Conservation (phyloP, 1,140 invertebrate genomes). For the Pseudomyrmex pallidus region DNA sequence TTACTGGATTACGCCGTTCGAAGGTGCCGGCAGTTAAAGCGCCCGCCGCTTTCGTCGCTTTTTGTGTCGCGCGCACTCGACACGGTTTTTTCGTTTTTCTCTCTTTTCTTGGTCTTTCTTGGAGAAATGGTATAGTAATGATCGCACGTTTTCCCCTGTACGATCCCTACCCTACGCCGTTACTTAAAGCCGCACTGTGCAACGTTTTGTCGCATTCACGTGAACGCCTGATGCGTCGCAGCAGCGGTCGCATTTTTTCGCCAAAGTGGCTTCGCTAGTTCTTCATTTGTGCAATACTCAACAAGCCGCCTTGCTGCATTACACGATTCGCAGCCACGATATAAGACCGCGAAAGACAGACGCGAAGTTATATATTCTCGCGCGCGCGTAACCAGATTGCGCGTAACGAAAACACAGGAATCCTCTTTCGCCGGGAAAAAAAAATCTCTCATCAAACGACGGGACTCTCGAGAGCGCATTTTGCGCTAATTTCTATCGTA, state of each 20-base stretch:
- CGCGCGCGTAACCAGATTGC: conserved; percentile 14
- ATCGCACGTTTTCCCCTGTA: conserved; percentile 36
- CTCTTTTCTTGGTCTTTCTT: conserved; percentile 18
- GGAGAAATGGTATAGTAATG: conserved; percentile 60
- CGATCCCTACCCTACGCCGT: conserved; percentile 27
- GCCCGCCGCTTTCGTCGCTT: conserved; percentile 48
- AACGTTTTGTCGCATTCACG: conserved; percentile 40
- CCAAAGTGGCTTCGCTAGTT: conserved; percentile 58
- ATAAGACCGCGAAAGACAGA: background rate
- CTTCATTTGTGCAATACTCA: conserved; percentile 54
- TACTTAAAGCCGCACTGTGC: conserved; percentile 46
- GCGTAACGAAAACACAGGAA: conserved; percentile 33
- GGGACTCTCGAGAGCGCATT: conserved; percentile 16
- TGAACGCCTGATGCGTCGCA: conserved; percentile 22
- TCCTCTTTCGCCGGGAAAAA: conserved; percentile 28
- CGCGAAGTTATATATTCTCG: conserved; percentile 4
- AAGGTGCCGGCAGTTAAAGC: conserved; percentile 53
- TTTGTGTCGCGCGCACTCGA: conserved; percentile 34
- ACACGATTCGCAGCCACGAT: conserved; percentile 24
- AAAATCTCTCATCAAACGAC: background rate
- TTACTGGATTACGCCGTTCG: conserved; percentile 65
- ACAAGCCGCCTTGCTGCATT: conserved; percentile 15
- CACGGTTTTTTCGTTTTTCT: conserved; percentile 17
- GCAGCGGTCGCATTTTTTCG: background rate
- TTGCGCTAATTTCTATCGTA: conserved; percentile 14